Evolutionary conservation across 2,888 invertebrate species (phyloP).

Genomic region (Mythimna lalbum): DNA sequence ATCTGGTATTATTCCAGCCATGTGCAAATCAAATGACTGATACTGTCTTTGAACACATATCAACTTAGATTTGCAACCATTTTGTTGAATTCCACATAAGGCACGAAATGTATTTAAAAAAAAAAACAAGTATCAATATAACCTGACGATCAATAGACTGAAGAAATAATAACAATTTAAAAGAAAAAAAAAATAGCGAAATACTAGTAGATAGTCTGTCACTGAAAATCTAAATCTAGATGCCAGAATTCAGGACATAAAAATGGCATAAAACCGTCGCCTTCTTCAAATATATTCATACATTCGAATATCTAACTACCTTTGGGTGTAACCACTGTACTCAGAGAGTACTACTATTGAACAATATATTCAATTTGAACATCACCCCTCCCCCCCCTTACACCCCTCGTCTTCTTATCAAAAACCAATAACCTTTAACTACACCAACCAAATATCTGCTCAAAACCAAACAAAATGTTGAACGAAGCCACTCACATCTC

Average conservation of each 20-base stretch:
- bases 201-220: not conserved
- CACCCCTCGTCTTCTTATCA: not conserved
- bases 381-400: not conserved
- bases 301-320: too few species aligned
- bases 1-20: not conserved
- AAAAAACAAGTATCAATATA: not conserved
- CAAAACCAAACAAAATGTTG: slow-evolving; percentile 31
- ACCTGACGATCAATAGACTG: too few species aligned
- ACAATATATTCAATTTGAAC: not conserved
- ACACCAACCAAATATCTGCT: slow-evolving; percentile 22
- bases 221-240: not conserved
- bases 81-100: not conserved
- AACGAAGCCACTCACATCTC: slow-evolving; percentile 60
- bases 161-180: not conserved
- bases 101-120: not conserved
- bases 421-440: not conserved
- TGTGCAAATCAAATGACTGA: not conserved
- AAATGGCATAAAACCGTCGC: too few species aligned
- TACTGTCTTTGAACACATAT: not conserved
- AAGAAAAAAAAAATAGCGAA: not conserved
- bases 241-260: not conserved
- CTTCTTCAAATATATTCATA: too few species aligned
- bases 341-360: not conserved
- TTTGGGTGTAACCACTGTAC: not conserved
- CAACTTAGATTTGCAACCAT: not conserved